These are phyloP conservation scores for Nephrotoma guestfalica DNA, from an alignment of 2,888 invertebrate genomes.

Conservation along the genomic window DNA sequence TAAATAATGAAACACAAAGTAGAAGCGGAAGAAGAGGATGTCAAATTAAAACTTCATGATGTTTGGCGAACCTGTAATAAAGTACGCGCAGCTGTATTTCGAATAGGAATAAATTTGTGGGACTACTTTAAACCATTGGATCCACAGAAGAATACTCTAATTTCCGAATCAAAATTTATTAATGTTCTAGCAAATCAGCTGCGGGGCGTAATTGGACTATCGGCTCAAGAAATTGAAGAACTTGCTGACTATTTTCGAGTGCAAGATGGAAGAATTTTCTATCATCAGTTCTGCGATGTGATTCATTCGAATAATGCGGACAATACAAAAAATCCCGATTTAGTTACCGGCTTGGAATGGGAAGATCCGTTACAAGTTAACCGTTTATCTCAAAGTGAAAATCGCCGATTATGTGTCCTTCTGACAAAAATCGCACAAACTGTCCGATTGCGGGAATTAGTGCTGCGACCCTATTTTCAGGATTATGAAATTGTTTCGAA, in stretches of 20 bases:
- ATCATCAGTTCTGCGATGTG: slow-evolving; percentile 59
- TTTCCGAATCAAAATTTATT: slow-evolving; percentile 62
- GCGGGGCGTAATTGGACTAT: slow-evolving; percentile 48
- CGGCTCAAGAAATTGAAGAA: slow-evolving; percentile 56
- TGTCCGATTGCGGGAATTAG: slow-evolving; percentile 40
- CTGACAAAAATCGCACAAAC: slow-evolving; percentile 56
- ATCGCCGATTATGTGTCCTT: slow-evolving; percentile 49
- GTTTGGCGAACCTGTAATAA: slow-evolving; percentile 71
- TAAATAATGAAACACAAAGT: background rate
- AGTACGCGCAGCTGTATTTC: slow-evolving; percentile 59
- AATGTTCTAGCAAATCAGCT: slow-evolving; percentile 53
- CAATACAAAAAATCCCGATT: slow-evolving; percentile 32
- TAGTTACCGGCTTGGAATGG: slow-evolving; percentile 45
- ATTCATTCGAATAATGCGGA: slow-evolving; percentile 50
- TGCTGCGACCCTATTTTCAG: slow-evolving; percentile 49
- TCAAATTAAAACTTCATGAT: slow-evolving; percentile 36
- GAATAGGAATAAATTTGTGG: slow-evolving; percentile 56
- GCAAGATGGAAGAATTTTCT: slow-evolving; percentile 63
- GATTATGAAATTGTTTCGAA: slow-evolving; percentile 39
- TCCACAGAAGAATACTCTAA: slow-evolving; percentile 48
- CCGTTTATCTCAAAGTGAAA: slow-evolving; percentile 46
- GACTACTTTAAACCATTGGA: slow-evolving; percentile 54
- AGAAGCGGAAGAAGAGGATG: background rate
- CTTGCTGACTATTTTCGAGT: slow-evolving; percentile 63
- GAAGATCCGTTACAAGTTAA: slow-evolving; percentile 56